These are phyloP conservation scores for Megaleporinus macrocephalus DNA, from an alignment of 2,113 vertebrate species.

Conservation along the genomic window DNA sequence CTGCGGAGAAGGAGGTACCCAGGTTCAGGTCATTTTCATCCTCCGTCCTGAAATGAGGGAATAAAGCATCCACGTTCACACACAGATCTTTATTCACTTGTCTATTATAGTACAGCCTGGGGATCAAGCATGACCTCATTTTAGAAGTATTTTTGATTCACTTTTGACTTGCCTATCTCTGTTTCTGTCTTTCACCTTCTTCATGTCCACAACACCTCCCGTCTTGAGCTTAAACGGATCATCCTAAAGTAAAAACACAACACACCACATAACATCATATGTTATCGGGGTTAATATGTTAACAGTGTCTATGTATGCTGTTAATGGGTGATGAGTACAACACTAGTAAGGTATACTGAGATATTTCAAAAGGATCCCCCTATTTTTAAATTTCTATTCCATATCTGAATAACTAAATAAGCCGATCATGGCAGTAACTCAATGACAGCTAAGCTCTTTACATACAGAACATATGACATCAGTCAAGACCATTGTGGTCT, in stretches of 20 bases:
- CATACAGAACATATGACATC: too few relatives aligned
- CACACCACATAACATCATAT: too few relatives aligned
- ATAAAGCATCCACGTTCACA: background rate
- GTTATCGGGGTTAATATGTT: too few relatives aligned
- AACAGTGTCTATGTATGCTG: too few relatives aligned
- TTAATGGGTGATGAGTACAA: too few relatives aligned
- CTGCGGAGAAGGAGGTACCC: constrained; percentile 96
- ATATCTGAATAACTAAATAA: too few relatives aligned
- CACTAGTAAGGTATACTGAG: too few relatives aligned
- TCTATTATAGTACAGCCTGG: background rate
- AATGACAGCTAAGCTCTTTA: too few relatives aligned
- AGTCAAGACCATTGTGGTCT: too few relatives aligned
- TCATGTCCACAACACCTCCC: constrained; percentile 97
- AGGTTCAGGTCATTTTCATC: constrained; percentile 95
- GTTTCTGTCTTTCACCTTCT: constrained; percentile 93
- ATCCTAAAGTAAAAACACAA: constrained; percentile 76
- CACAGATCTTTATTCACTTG: background rate
- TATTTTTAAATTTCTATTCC: too few relatives aligned
- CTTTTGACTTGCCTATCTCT: constrained; percentile 84
- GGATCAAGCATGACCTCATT: background rate
- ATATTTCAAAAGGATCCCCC: too few relatives aligned
- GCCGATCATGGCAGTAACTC: too few relatives aligned
- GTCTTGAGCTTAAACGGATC: constrained; percentile 96
- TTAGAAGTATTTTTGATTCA: background rate
- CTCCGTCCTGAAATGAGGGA: constrained; percentile 78